These are phyloP conservation scores for Brachionus rotundiformis DNA, from an alignment of 1,140 invertebrate species.

Conservation along the genomic window DNA sequence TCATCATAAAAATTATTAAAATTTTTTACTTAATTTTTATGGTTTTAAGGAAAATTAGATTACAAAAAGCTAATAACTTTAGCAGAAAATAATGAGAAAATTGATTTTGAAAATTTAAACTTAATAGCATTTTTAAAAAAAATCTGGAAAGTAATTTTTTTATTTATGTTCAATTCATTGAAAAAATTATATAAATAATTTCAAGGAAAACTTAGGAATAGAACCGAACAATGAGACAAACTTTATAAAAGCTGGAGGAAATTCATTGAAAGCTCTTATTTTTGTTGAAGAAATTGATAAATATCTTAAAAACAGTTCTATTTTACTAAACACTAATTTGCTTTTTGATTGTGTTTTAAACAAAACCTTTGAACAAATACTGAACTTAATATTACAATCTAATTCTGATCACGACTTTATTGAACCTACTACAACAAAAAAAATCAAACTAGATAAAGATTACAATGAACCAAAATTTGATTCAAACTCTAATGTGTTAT, in stretches of 20 bases:
- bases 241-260: constrained; percentile 63
- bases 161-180: background rate
- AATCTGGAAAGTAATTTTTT: background rate
- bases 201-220: background rate
- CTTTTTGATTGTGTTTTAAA: constrained; percentile 59
- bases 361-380: constrained; percentile 53
- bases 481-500: constrained; percentile 50
- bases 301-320: constrained; percentile 46
- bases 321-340: constrained; percentile 36
- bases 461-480: background rate
- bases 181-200: background rate
- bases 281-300: constrained; percentile 56
- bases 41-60: background rate
- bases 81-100: background rate
- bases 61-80: background rate
- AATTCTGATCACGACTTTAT: background rate
- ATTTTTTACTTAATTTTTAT: background rate
- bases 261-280: constrained; percentile 63
- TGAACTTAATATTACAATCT: constrained; percentile 52
- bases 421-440: background rate
- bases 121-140: background rate
- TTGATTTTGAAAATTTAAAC: background rate
- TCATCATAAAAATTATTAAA: background rate
- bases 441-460: background rate
- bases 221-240: constrained; percentile 53